phyloP scores from a whole-genome alignment of 2,113 vertebrate genomes.

The Otolemur garnettii region DNA sequence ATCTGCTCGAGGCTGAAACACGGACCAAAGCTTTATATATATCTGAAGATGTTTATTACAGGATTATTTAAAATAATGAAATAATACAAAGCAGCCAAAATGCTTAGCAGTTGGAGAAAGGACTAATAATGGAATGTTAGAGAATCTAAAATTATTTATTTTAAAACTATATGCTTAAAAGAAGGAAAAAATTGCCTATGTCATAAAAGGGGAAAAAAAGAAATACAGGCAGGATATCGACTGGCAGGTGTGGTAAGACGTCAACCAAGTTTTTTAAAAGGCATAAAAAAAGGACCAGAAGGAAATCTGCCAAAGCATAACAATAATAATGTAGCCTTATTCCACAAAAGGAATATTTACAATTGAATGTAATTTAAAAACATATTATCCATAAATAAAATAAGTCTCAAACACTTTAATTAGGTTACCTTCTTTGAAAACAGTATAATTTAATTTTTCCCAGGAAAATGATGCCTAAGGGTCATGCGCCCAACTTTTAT shows the following conservation, averaged over 20 bases:
- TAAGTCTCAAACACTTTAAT: background rate
- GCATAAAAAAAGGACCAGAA: background rate
- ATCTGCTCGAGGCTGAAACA: background rate
- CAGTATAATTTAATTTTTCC: slow-evolving; percentile 5
- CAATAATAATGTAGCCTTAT: background rate
- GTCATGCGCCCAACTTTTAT: background rate
- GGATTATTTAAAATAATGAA: background rate
- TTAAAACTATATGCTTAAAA: background rate
- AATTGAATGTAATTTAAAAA: background rate
- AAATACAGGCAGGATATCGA: background rate
- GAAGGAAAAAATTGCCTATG: background rate
- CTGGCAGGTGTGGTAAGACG: background rate
- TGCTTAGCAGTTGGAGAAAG: background rate
- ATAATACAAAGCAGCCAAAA: background rate
- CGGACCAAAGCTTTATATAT: background rate
- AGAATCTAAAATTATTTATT: background rate
- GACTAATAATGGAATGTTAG: background rate
- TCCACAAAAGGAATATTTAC: slow-evolving; percentile 56
- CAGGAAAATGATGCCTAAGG: background rate
- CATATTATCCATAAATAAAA: slow-evolving; percentile 21
- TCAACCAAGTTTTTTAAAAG: slow-evolving; percentile 37
- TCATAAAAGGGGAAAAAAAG: background rate
- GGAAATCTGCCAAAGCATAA: background rate
- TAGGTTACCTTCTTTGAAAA: slow-evolving; percentile 34
- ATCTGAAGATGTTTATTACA: background rate